Conservation (phyloP, 2,113 vertebrate genomes). For the Coreoperca whiteheadi region DNA sequence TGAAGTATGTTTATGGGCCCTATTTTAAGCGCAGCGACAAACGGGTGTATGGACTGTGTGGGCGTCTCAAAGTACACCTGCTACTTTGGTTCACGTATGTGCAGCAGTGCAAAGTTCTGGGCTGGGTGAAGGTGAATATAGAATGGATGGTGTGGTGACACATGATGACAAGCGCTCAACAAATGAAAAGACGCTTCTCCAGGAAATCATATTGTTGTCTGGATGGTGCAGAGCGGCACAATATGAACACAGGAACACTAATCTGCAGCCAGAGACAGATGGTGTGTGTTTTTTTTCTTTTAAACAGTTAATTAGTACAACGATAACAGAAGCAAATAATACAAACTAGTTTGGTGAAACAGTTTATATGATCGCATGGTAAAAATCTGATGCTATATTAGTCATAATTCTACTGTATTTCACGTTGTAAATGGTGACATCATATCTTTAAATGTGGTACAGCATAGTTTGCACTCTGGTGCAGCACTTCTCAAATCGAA, state of each 20-base stretch:
- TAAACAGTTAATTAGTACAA: neutral
- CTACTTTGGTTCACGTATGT: conserved; percentile 14
- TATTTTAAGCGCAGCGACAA: conserved; percentile 7
- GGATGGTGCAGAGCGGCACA: neutral
- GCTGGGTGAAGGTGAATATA: neutral
- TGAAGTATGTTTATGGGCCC: neutral
- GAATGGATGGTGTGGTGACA: neutral
- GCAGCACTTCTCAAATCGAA: neutral
- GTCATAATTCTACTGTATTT: neutral
- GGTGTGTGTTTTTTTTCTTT: neutral
- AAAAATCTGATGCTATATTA: neutral
- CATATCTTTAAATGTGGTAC: neutral
- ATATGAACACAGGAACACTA: too few species aligned
- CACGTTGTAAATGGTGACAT: neutral
- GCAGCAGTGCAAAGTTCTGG: neutral
- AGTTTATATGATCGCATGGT: neutral
- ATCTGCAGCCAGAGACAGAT: too few species aligned
- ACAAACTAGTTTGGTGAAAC: neutral
- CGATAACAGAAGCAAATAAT: neutral
- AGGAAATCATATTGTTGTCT: too few species aligned
- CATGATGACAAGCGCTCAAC: neutral
- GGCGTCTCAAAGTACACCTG: neutral
- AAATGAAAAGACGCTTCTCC: neutral
- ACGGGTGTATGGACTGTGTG: neutral
- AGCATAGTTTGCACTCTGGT: neutral